Evolutionary conservation across 2,888 invertebrate species (phyloP).

Genomic region (Papilio protenor): DNA sequence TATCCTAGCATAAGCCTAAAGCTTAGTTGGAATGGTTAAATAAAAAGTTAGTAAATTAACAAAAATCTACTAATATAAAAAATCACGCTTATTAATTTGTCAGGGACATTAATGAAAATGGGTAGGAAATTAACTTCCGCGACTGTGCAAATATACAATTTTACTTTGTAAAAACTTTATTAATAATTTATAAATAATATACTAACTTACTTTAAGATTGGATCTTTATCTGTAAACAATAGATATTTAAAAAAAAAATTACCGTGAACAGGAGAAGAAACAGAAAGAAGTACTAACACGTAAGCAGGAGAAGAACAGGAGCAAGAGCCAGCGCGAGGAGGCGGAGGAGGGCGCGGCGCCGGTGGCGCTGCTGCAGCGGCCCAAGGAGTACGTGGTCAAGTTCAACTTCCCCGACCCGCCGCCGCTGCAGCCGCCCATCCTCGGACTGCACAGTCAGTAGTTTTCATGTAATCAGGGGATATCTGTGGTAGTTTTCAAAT

Average conservation of each 20-base stretch:
- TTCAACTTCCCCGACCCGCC: slow-evolving; percentile 99
- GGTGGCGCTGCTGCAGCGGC: slow-evolving; percentile 92
- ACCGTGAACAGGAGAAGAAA: slow-evolving; percentile 89
- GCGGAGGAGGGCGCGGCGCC: slow-evolving; percentile 85
- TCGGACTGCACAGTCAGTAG: slow-evolving; percentile 94
- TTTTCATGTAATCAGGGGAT: background rate
- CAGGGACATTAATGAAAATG: too few relatives aligned
- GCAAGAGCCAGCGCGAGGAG: slow-evolving; percentile 91
- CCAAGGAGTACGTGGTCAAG: slow-evolving; percentile 98
- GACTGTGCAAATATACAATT: background rate
- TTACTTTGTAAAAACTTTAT: too few relatives aligned
- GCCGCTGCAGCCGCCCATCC: slow-evolving; percentile 97
- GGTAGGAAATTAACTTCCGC: background rate
- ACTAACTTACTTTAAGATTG: too few relatives aligned
- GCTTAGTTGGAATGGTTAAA: too few relatives aligned
- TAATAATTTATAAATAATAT: too few relatives aligned
- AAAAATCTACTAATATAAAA: too few relatives aligned
- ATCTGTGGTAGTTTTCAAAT: too few relatives aligned
- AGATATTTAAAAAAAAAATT: background rate
- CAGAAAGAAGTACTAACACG: slow-evolving; percentile 95
- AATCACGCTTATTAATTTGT: too few relatives aligned
- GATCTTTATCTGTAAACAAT: too few relatives aligned
- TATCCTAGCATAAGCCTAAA: too few relatives aligned
- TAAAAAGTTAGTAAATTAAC: too few relatives aligned
- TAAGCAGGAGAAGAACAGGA: slow-evolving; percentile 96